Percentiles rank a stretch among this genome's conserved stretches.
Evolutionary conservation across 2,797 vertebrate genomes (phyloP).

Genomic region (Melanitta fusca): DNA sequence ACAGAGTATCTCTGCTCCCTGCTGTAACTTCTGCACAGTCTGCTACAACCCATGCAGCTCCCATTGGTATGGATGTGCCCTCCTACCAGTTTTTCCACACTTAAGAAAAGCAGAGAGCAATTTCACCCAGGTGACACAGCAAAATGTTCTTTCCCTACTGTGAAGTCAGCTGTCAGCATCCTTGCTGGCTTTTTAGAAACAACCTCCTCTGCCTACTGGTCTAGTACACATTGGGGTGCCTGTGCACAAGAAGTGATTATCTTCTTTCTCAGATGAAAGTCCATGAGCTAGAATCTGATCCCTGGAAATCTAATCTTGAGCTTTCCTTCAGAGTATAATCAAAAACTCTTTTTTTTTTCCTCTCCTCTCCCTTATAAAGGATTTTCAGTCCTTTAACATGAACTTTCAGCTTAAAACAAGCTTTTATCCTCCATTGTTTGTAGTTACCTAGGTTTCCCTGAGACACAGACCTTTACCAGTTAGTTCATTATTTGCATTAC

Average conservation of each 20-base stretch:
- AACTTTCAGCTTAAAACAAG: neutral
- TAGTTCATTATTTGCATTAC: neutral
- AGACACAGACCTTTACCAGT: neutral
- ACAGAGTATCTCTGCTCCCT: neutral
- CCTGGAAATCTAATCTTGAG: neutral
- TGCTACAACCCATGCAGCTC: no score
- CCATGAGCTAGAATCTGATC: neutral
- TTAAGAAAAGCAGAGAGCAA: neutral
- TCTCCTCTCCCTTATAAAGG: neutral
- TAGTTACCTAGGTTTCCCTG: neutral
- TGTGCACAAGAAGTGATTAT: neutral
- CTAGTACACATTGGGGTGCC: neutral
- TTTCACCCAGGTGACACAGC: neutral
- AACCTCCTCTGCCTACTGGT: neutral
- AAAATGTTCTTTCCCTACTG: neutral
- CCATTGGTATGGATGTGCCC: neutral
- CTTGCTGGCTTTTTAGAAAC: neutral
- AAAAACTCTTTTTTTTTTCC: neutral
- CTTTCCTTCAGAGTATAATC: neutral
- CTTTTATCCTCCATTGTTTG: neutral
- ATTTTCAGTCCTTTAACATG: neutral
- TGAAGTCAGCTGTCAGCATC: neutral
- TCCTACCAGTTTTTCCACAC: neutral
- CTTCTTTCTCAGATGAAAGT: neutral
- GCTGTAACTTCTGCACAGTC: neutral